Evolutionary conservation across 2,797 vertebrate species (phyloP).

Genomic region (Spea hammondii): DNA sequence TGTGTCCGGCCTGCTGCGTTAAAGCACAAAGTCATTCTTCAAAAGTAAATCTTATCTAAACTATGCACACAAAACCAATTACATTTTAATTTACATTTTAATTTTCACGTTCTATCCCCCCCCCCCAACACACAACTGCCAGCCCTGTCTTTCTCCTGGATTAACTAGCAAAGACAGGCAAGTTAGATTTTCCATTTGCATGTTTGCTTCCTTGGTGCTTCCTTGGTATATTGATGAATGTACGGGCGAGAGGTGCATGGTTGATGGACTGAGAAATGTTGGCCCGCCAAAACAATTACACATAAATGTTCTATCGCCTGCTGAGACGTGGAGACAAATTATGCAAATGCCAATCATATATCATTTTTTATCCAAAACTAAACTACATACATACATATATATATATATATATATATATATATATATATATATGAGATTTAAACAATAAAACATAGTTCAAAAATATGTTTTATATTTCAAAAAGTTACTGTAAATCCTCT

Average conservation of each 20-base stretch:
- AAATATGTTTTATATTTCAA: too few species aligned
- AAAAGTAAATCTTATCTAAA: constrained; percentile 80
- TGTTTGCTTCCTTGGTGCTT: constrained; percentile 50
- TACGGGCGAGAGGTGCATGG: constrained; percentile 1
- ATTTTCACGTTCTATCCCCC: constrained; percentile 63
- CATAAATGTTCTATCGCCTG: constrained; percentile 26
- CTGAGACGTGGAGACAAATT: constrained; percentile 4
- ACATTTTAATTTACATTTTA: constrained; percentile 80
- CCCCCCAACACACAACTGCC: constrained; percentile 58
- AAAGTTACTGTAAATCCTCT: too few species aligned
- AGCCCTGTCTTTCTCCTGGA: constrained; percentile 63
- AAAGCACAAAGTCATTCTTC: constrained; percentile 73
- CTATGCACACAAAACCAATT: constrained; percentile 76
- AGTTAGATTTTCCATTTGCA: constrained; percentile 52
- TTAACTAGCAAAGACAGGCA: constrained; percentile 55
- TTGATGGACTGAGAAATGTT: constrained; percentile 24
- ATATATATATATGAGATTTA: too few species aligned
- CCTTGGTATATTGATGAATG: constrained; percentile 20
- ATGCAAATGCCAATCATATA: constrained; percentile 25
- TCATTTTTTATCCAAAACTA: constrained; percentile 16
- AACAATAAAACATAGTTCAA: too few species aligned
- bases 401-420: too few species aligned
- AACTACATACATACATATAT: not conserved
- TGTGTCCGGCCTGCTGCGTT: constrained; percentile 69
- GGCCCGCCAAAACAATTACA: constrained; percentile 39